Evolutionary conservation across 2,797 vertebrate species (phyloP).

Genomic region (Odontamblyopus lacepedii): DNA sequence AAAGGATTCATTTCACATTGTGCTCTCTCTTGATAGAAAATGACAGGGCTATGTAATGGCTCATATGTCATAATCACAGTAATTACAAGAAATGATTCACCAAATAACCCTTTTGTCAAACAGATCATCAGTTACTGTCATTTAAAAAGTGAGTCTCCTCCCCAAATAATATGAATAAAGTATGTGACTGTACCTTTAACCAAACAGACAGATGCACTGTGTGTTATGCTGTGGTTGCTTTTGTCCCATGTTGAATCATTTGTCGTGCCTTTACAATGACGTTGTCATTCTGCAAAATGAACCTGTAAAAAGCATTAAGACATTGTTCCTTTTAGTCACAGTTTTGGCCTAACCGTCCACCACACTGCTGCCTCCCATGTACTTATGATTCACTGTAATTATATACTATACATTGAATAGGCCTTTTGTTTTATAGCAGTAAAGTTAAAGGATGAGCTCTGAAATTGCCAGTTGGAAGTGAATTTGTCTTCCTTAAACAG

Average conservation of each 20-base stretch:
- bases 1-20: background rate
- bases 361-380: constrained; percentile 6
- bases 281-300: constrained; percentile 34
- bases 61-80: background rate
- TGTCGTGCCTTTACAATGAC: constrained; percentile 31
- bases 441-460: constrained; percentile 15
- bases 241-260: constrained; percentile 41
- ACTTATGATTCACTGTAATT: constrained; percentile 30
- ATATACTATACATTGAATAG: constrained; percentile 17
- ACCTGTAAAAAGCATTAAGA: constrained; percentile 32
- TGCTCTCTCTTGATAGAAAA: background rate
- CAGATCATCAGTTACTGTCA: background rate
- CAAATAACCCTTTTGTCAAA: constrained; percentile 6
- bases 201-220: background rate
- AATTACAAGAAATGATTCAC: background rate
- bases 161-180: background rate
- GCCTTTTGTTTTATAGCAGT: constrained; percentile 20
- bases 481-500: background rate
- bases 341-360: constrained; percentile 10
- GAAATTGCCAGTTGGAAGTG: constrained; percentile 25
- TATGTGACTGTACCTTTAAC: background rate
- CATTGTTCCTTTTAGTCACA: constrained; percentile 28
- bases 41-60: no score
- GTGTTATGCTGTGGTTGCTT: constrained; percentile 10
- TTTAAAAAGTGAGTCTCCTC: background rate